A percentile compares a stretch with the other conserved stretches of the same genome.
Evolutionary conservation across 2,113 vertebrate species (phyloP).

Genomic region (Galemys pyrenaicus): DNA sequence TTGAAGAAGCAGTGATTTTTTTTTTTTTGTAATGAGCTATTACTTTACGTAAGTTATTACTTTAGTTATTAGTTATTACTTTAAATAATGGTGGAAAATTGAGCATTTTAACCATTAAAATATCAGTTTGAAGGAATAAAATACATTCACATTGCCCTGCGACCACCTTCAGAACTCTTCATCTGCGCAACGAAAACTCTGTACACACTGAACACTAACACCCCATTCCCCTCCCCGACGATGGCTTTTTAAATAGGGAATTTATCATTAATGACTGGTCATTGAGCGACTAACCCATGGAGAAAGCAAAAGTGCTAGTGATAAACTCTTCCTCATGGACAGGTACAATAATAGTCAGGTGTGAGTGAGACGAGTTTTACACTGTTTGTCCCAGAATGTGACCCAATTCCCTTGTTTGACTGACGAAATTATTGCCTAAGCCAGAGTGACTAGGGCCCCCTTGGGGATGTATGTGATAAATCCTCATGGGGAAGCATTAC

Average conservation of each 20-base stretch:
- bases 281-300: neutral
- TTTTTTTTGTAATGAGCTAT: neutral
- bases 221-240: neutral
- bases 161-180: neutral
- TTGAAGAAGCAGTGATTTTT: neutral
- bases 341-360: neutral
- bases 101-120: neutral
- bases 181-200: neutral
- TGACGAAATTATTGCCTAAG: constrained; percentile 78
- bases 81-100: neutral
- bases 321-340: neutral
- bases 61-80: no score
- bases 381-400: constrained; percentile 53
- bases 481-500: constrained; percentile 40
- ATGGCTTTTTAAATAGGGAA: neutral
- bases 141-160: neutral
- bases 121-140: neutral
- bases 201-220: neutral
- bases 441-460: constrained; percentile 15
- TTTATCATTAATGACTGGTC: neutral
- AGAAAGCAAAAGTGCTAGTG: neutral
- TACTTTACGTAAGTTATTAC: no score
- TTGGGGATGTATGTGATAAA: constrained; percentile 37
- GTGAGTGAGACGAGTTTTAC: constrained; percentile 46
- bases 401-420: constrained; percentile 69